Percentiles rank a stretch among this genome's conserved stretches.
These are phyloP conservation scores for Tipula confusa DNA, from an alignment of 2,888 invertebrate species.

Conservation along the genomic window DNA sequence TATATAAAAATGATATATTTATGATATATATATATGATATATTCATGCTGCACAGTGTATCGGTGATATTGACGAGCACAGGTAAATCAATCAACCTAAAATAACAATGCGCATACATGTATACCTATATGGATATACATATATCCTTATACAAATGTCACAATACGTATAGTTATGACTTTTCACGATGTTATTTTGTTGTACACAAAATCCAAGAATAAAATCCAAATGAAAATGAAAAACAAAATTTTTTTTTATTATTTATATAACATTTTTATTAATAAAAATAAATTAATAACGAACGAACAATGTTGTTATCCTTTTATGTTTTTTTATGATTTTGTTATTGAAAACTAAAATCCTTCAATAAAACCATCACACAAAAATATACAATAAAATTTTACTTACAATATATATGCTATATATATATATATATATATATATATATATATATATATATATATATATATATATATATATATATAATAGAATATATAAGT, in stretches of 20 bases:
- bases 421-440: no score
- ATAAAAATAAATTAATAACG: conserved; percentile 25
- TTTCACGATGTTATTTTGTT: no score
- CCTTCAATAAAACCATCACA: conserved; percentile 9
- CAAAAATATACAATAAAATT: neutral
- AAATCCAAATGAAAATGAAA: neutral
- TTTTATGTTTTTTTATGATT: conserved; percentile 1
- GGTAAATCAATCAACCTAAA: conserved; percentile 25
- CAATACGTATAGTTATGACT: neutral
- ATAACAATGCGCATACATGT: neutral
- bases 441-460: no score
- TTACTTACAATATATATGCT: no score
- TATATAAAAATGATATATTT: conserved; percentile 8
- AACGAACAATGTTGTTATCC: conserved; percentile 25
- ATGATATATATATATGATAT: no score
- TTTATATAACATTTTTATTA: conserved; percentile 25
- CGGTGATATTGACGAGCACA: neutral
- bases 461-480: no score
- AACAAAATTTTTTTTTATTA: neutral
- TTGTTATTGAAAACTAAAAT: conserved; percentile 25
- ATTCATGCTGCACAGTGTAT: neutral
- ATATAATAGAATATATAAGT: no score
- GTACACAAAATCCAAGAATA: neutral
- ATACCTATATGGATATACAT: neutral
- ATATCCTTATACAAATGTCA: neutral